phyloP scores from a whole-genome alignment of 2,888 invertebrate genomes.

The Pristionchus exspectatus region DNA sequence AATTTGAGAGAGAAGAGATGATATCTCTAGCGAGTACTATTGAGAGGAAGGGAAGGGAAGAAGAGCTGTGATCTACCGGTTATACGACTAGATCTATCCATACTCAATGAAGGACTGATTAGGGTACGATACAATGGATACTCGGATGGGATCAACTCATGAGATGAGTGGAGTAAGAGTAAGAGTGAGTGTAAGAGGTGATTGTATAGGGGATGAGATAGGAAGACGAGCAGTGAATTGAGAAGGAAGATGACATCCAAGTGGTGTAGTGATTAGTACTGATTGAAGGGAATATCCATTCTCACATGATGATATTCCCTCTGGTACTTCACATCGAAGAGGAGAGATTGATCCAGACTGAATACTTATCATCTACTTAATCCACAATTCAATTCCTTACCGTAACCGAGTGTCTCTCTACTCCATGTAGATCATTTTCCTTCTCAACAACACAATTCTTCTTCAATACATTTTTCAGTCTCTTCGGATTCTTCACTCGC shows the following conservation, averaged over 20 bases:
- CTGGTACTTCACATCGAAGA: conserved; percentile 41
- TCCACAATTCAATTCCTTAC: background rate
- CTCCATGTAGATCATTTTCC: background rate
- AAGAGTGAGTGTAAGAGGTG: conserved; percentile 35
- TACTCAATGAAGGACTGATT: conserved; percentile 39
- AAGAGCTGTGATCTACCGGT: conserved; percentile 40
- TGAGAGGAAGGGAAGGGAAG: background rate
- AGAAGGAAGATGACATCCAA: conserved; percentile 19
- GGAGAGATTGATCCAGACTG: conserved; percentile 54
- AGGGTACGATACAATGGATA: conserved; percentile 10
- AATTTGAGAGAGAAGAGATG: conserved; percentile 38
- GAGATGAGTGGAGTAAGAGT: conserved; percentile 37
- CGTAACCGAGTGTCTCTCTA: conserved; percentile 46
- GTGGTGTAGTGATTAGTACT: background rate
- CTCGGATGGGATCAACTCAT: background rate
- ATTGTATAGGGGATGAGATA: conserved; percentile 7
- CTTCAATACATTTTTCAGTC: conserved; percentile 9
- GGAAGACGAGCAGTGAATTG: conserved; percentile 50
- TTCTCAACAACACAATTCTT: background rate
- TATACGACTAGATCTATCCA: conserved; percentile 46
- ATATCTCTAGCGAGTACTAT: conserved; percentile 51
- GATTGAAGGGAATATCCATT: conserved; percentile 43
- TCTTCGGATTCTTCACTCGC: background rate
- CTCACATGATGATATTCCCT: background rate
- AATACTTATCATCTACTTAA: conserved; percentile 6